Percentiles rank a stretch among this genome's conserved stretches.
Conservation (phyloP, 2,888 invertebrate species). For the Torymus texanus region DNA sequence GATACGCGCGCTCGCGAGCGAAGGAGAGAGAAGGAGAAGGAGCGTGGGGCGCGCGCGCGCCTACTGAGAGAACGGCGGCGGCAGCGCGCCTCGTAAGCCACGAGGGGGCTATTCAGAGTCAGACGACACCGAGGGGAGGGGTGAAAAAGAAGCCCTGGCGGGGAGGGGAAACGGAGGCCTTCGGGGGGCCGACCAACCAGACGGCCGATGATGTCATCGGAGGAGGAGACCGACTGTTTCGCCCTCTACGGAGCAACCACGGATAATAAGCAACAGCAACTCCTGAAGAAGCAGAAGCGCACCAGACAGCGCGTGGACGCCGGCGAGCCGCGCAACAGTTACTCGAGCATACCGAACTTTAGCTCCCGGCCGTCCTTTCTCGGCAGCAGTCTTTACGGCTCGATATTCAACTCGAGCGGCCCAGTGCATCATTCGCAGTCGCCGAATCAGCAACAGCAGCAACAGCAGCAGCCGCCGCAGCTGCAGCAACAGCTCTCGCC, state of each 20-base stretch:
- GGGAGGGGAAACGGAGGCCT: constrained; percentile 86
- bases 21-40: constrained; percentile 57
- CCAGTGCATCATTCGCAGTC: constrained; percentile 65
- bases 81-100: constrained; percentile 78
- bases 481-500: constrained; percentile 58
- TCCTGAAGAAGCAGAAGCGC: constrained; percentile 94
- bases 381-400: constrained; percentile 90
- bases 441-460: constrained; percentile 61
- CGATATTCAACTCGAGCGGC: constrained; percentile 86
- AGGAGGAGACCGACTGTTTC: constrained; percentile 95
- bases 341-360: constrained; percentile 87
- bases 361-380: constrained; percentile 88
- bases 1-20: constrained; percentile 56
- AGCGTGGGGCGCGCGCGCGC: constrained; percentile 59
- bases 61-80: constrained; percentile 63
- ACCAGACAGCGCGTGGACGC: constrained; percentile 97
- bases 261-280: constrained; percentile 79
- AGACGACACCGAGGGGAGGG: constrained; percentile 72
- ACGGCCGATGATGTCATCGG: constrained; percentile 96
- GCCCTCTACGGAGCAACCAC: constrained; percentile 89
- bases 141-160: constrained; percentile 78
- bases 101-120: constrained; percentile 80
- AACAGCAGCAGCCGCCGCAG: constrained; percentile 53
- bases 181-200: constrained; percentile 82
- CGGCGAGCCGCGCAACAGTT: constrained; percentile 95